These are phyloP conservation scores for Drosophila prosaltans DNA, from an alignment of 1,140 invertebrate genomes.

Conservation along the genomic window DNA sequence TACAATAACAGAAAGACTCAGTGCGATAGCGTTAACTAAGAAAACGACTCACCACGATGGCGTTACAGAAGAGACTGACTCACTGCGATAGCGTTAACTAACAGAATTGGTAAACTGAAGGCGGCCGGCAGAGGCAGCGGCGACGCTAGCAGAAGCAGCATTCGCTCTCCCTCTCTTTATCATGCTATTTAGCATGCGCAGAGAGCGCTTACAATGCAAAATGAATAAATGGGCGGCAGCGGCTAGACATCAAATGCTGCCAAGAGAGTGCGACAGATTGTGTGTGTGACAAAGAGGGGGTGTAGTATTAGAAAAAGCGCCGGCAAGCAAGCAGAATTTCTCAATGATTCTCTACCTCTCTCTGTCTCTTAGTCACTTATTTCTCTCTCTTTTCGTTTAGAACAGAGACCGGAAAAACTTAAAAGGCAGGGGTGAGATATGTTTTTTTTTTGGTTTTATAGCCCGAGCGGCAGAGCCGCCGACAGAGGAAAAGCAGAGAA, in stretches of 20 bases:
- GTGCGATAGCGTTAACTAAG: not conserved
- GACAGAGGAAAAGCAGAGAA: conserved; percentile 21
- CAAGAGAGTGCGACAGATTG: conserved; percentile 27
- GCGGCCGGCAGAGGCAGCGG: conserved; percentile 25
- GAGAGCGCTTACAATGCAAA: conserved; percentile 28
- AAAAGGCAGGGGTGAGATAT: conserved; percentile 48
- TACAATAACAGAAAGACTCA: not conserved
- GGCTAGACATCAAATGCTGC: not conserved
- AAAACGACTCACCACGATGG: not conserved
- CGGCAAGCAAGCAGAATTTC: conserved; percentile 49
- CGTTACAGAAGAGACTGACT: not conserved
- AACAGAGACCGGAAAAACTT: conserved; percentile 44
- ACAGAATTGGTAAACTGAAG: not conserved
- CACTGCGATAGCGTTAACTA: conserved; percentile 4
- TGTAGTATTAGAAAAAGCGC: conserved; percentile 66
- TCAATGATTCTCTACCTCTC: conserved; percentile 17
- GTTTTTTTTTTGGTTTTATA: conserved; percentile 51
- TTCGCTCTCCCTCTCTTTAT: not conserved
- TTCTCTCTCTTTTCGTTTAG: conserved; percentile 33
- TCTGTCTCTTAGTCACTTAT: conserved; percentile 1
- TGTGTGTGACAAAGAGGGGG: conserved; percentile 23
- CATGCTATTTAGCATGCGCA: conserved; percentile 33
- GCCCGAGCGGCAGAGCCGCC: not conserved
- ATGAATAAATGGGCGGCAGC: conserved; percentile 55
- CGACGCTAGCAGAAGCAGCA: conserved; percentile 19